Evolutionary conservation across 1,140 invertebrate species (phyloP).

Genomic region (Elysia chlorotica): DNA sequence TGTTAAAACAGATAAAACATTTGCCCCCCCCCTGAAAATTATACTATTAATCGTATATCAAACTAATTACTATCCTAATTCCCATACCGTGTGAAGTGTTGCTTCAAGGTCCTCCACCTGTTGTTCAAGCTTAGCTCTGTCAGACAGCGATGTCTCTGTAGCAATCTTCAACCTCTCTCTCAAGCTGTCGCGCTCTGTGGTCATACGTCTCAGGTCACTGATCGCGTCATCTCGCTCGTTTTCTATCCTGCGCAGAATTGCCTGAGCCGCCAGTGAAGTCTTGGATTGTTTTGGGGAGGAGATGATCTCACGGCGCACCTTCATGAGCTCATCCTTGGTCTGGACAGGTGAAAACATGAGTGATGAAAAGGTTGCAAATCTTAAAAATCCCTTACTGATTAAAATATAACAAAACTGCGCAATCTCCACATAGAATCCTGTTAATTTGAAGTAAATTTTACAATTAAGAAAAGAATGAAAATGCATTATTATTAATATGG

Average conservation of each 20-base stretch:
- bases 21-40: background rate
- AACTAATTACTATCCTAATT: no score
- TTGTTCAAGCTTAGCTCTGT: conserved; percentile 60
- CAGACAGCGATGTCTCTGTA: conserved; percentile 64
- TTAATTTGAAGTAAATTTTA: no score
- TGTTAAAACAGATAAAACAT: no score
- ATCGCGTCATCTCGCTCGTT: conserved; percentile 60
- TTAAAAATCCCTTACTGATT: no score
- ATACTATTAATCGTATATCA: background rate
- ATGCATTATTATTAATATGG: no score
- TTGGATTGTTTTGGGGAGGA: conserved; percentile 57
- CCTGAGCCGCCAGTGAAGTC: conserved; percentile 60
- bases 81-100: conserved; percentile 40
- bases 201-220: conserved; percentile 52
- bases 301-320: conserved; percentile 52
- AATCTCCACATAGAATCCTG: no score
- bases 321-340: conserved; percentile 58
- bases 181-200: conserved; percentile 60
- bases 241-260: conserved; percentile 58
- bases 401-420: no score
- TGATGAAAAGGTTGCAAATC: no score
- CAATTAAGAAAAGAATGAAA: no score
- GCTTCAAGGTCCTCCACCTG: conserved; percentile 56
- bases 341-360: no score
- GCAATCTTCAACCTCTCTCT: conserved; percentile 63